Percentiles rank a stretch among this genome's conserved stretches.
phyloP scores from a whole-genome alignment of 2,888 invertebrate genomes.

The Megamerina dolium region DNA sequence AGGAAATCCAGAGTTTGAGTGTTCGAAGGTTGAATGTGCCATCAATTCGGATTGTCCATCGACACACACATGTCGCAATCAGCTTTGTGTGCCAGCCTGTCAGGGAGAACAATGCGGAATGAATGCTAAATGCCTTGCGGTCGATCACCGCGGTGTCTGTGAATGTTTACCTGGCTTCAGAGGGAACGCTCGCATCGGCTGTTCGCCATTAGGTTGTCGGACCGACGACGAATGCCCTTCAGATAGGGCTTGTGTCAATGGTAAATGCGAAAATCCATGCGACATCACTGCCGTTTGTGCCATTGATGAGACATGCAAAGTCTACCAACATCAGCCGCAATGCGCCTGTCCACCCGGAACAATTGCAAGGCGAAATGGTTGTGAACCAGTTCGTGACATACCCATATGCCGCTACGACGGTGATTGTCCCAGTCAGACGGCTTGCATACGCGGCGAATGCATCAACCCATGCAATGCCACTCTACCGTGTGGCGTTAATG shows the following conservation, averaged over 20 bases:
- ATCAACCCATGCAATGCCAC: conserved; percentile 75
- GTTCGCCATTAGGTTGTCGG: conserved; percentile 75
- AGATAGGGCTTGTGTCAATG: conserved; percentile 74
- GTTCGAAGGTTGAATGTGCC: conserved; percentile 67
- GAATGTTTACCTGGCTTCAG: conserved; percentile 75
- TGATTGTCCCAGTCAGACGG: conserved; percentile 77
- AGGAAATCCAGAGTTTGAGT: conserved; percentile 79
- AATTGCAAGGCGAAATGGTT: conserved; percentile 58
- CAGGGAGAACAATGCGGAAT: conserved; percentile 68
- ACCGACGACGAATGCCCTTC: conserved; percentile 74
- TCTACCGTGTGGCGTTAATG: conserved; percentile 75
- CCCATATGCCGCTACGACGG: conserved; percentile 68
- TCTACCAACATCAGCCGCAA: conserved; percentile 68
- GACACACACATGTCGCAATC: conserved; percentile 77
- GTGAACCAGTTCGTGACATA: conserved; percentile 53
- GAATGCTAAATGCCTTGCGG: conserved; percentile 72
- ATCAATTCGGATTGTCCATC: conserved; percentile 72
- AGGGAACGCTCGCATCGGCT: conserved; percentile 74
- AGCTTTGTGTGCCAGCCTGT: conserved; percentile 77
- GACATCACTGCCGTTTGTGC: conserved; percentile 61
- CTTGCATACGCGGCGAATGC: conserved; percentile 76
- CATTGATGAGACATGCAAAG: conserved; percentile 68
- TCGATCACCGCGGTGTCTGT: conserved; percentile 75
- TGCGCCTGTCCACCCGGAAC: conserved; percentile 78
- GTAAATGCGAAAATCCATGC: conserved; percentile 74